Conservation (phyloP, 2,113 vertebrate genomes). For the Diadophis punctatus region DNA sequence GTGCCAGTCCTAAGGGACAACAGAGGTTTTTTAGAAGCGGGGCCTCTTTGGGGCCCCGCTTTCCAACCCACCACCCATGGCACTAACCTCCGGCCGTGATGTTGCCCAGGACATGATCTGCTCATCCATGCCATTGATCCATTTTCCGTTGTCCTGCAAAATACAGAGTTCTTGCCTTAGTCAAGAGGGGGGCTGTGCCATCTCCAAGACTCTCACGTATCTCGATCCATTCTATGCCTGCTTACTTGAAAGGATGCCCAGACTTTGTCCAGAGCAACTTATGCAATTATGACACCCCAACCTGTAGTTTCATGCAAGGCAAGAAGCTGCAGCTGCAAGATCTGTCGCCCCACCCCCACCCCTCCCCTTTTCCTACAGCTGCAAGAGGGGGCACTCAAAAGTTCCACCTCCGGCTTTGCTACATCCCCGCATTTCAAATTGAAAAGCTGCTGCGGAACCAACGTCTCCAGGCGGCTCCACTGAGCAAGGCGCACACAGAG, state of each 20-base stretch:
- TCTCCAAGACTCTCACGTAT: background rate
- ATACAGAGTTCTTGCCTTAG: conserved; percentile 5
- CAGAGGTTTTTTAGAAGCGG: conserved; percentile 26
- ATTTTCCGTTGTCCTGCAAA: conserved; percentile 92
- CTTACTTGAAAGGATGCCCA: background rate
- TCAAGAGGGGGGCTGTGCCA: background rate
- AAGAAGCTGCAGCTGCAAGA: background rate
- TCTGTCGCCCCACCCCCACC: background rate
- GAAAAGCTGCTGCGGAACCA: background rate
- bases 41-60: background rate
- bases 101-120: conserved; percentile 99
- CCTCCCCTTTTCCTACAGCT: background rate
- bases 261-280: background rate
- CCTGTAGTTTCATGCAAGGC: background rate
- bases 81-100: conserved; percentile 87
- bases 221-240: background rate
- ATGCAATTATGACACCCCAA: background rate
- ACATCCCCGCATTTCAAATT: too few relatives aligned
- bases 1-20: conserved; percentile 86
- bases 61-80: background rate
- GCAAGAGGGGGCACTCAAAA: background rate
- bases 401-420: background rate
- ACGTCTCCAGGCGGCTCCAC: background rate
- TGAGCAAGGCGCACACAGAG: background rate
- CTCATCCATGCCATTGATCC: conserved; percentile 92